Percentiles rank a stretch among this genome's conserved stretches.
phyloP scores from a whole-genome alignment of 2,113 vertebrate genomes.

The Isurus oxyrinchus region DNA sequence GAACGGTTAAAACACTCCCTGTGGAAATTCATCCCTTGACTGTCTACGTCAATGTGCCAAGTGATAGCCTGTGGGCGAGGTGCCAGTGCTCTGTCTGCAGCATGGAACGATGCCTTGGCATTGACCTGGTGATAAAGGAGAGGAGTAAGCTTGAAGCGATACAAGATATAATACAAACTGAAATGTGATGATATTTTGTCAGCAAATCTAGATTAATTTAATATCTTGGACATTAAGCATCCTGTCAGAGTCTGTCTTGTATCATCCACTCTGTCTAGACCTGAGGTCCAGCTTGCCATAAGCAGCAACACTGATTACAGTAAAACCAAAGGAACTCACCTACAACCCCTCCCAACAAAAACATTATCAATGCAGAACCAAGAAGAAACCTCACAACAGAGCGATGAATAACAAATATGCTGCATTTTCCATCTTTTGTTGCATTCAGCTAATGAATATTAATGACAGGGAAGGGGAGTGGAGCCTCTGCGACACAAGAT shows the following conservation, averaged over 20 bases:
- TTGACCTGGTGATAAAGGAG: background rate
- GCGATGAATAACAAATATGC: slow-evolving; percentile 11
- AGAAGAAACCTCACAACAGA: background rate
- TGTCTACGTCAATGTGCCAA: background rate
- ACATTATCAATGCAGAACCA: background rate
- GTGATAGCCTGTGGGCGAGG: background rate
- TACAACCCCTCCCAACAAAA: background rate
- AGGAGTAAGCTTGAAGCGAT: background rate
- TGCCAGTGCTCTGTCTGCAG: background rate
- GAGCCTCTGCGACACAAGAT: background rate
- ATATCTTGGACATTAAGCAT: background rate
- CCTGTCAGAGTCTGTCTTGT: background rate
- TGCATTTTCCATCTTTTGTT: background rate
- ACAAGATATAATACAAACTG: background rate
- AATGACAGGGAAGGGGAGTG: background rate
- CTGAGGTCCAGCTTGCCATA: background rate
- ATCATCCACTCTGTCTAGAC: background rate
- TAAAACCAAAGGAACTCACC: background rate
- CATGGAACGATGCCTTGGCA: background rate
- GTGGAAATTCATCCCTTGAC: background rate
- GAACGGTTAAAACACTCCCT: background rate
- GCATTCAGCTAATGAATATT: background rate
- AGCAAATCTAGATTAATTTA: background rate
- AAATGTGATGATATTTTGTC: background rate
- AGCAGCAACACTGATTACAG: background rate